These are phyloP conservation scores for Trissolcus basalis DNA, from an alignment of 1,140 invertebrate species.

Conservation along the genomic window DNA sequence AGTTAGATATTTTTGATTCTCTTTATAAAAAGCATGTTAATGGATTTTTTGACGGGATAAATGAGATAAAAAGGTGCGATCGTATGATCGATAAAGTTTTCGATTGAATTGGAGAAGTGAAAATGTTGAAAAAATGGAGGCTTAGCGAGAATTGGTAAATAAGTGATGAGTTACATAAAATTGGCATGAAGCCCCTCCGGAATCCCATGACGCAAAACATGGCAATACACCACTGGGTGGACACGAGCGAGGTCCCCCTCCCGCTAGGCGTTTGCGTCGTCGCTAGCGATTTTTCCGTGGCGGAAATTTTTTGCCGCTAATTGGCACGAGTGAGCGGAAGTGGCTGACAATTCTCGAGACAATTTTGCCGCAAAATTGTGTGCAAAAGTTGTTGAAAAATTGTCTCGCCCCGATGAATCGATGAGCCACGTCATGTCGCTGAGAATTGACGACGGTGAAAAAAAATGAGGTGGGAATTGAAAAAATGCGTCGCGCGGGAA, in stretches of 20 bases:
- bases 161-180: background rate
- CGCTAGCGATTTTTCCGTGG: constrained; percentile 41
- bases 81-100: no score
- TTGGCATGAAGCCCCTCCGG: constrained; percentile 1
- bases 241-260: constrained; percentile 5
- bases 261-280: constrained; percentile 18
- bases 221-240: constrained; percentile 4
- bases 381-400: background rate
- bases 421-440: no score
- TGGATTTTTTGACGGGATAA: no score
- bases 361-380: background rate
- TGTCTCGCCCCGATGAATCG: no score
- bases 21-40: no score
- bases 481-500: background rate
- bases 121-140: no score
- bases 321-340: constrained; percentile 38
- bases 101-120: no score
- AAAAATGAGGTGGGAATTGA: background rate
- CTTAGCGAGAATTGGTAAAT: background rate
- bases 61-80: no score
- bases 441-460: no score
- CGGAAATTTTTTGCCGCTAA: constrained; percentile 21
- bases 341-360: background rate
- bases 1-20: no score
- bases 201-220: constrained; percentile 1